These are phyloP conservation scores for Artibeus lituratus DNA, from an alignment of 2,797 vertebrate genomes.

Conservation along the genomic window DNA sequence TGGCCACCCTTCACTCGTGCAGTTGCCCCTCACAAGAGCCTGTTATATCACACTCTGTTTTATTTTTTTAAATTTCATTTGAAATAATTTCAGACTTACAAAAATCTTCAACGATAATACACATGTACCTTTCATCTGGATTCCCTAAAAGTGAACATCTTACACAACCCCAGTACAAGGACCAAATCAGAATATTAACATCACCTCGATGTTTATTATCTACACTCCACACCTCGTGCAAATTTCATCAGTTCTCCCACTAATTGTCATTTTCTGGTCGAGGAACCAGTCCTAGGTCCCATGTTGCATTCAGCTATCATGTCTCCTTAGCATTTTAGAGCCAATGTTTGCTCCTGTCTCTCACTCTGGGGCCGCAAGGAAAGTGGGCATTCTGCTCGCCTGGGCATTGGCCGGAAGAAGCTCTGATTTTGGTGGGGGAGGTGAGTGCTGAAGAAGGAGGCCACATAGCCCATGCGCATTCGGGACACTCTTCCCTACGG, in stretches of 20 bases:
- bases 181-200: background rate
- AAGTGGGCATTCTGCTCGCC: no score
- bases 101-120: background rate
- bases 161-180: background rate
- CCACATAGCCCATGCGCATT: background rate
- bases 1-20: background rate
- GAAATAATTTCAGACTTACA: background rate
- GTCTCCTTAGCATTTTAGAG: background rate
- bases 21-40: background rate
- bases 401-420: rapidly evolving
- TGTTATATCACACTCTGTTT: background rate
- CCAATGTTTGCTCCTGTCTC: background rate
- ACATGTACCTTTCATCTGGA: background rate
- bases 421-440: background rate
- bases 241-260: background rate
- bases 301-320: background rate
- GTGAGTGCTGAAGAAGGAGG: background rate
- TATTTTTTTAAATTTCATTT: background rate
- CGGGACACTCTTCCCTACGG: background rate
- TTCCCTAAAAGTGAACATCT: background rate
- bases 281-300: background rate
- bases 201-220: background rate
- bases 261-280: background rate
- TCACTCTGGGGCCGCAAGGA: background rate
- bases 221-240: background rate